Evolutionary conservation across 1,140 invertebrate species (phyloP).

Genomic region (Parapsyche elsis): DNA sequence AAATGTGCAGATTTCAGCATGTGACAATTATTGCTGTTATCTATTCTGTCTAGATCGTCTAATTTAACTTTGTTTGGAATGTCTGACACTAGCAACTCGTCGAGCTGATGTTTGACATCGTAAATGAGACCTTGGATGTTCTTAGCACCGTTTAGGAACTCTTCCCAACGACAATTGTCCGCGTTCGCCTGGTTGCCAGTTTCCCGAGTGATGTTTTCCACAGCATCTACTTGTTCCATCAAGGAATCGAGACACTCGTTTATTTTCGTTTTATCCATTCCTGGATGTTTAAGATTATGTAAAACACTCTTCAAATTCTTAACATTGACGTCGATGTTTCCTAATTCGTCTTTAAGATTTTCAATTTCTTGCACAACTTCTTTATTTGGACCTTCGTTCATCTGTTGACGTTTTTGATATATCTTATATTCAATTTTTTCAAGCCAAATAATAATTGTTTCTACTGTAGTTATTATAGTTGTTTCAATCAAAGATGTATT

Average conservation of each 20-base stretch:
- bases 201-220: slow-evolving; percentile 72
- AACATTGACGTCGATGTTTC: slow-evolving; percentile 59
- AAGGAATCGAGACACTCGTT: slow-evolving; percentile 52
- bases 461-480: slow-evolving; percentile 78
- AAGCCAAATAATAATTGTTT: slow-evolving; percentile 83
- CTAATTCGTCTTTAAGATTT: slow-evolving; percentile 62
- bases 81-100: slow-evolving; percentile 71
- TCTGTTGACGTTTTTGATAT: slow-evolving; percentile 71
- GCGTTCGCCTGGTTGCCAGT: slow-evolving; percentile 71
- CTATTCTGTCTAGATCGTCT: slow-evolving; percentile 74
- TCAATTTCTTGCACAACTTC: slow-evolving; percentile 62
- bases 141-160: slow-evolving; percentile 72
- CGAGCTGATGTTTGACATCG: slow-evolving; percentile 68
- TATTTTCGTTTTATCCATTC: slow-evolving; percentile 46
- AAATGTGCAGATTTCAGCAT: slow-evolving; percentile 67
- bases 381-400: slow-evolving; percentile 67
- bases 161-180: slow-evolving; percentile 76
- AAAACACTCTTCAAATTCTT: slow-evolving; percentile 59
- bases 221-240: slow-evolving; percentile 64
- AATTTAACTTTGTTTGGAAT: slow-evolving; percentile 72
- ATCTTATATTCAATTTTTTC: slow-evolving; percentile 86
- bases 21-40: slow-evolving; percentile 69
- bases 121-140: slow-evolving; percentile 68
- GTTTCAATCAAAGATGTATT: slow-evolving; percentile 74
- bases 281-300: slow-evolving; percentile 59